Evolutionary conservation across 1,140 invertebrate genomes (phyloP), one percentile per base, ranked within the genome.

Genomic region (Euwallacea similis): DNA sequence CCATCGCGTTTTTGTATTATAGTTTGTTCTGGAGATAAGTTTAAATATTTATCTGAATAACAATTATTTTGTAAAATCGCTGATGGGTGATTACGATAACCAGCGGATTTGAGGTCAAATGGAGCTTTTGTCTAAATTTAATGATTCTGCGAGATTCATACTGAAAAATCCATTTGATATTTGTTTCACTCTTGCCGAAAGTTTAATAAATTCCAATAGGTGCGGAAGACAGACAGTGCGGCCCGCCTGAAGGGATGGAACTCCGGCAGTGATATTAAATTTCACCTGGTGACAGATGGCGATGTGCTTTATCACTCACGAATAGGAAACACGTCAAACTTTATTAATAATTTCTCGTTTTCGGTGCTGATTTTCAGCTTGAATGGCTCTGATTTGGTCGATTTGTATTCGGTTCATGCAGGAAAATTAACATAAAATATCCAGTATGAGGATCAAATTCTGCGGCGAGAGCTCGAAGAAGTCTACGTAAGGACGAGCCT

Each of bases 211-310:
- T 72, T 72, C 64, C 8, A 42, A 61, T 72, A 58, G 58, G 55
- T 61, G 70, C 54, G 42, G 64, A 41, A 61, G 61, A 71, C 42
- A 42, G 67, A 69, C 21, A 55, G 62, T 60, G 62, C 53, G 42
- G 42, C 56, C 66, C 44, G n/a, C 16, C 53, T 50, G 58, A 71
- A 71, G 69, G 60, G 69, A 70, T 70, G 69, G 69, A 65, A 72
- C 69, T 74, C 60, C 54, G 64, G 64, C 56, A 59, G 41, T 56
- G 73, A 76, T 76, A 76, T 76, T 76, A 76, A 76, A 76, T 76
- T 75, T 76, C 73, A 76, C 75, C 75, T 76, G 75, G 75, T 76
- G 75, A 76, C 75, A 76, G 71, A 74, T 76, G 75, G 69, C 72
- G 69, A 71, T 71, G 73, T 76, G 73, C 69, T 76, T 75, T 76